Evolutionary conservation across 2,888 invertebrate genomes (phyloP), one percentile per base, ranked within the genome.

Genomic region (Torymus tubicola): DNA sequence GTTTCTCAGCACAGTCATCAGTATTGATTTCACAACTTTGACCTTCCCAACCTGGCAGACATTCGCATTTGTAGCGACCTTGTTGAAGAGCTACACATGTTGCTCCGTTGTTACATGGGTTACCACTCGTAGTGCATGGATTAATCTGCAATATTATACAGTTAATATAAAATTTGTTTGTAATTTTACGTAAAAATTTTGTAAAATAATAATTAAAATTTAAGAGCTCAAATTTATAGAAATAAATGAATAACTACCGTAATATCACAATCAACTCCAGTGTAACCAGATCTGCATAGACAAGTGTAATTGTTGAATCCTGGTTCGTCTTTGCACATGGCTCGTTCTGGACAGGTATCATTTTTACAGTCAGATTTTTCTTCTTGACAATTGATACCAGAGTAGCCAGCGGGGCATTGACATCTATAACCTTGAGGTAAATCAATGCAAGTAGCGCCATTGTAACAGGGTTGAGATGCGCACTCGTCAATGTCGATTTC

Each of bases 11-110:
- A 90, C 98, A 99, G 88, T 99, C 98, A 87, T 99, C 96, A 83
- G 95, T 96, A 88, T 98, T 97, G n/a, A 93, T 93, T 89, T 98
- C 97, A 90, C 99, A 99, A 81, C 96, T 95, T 86, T 97, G 96
- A 81, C 99, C 99, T 90, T 98, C 97, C 99, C 99, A 99, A 60
- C 99, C 99, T 21, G 97, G 96, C 74, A 96, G 92, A 90, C 99
- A 99, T 90, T 98, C 97, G 89, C 99, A 99, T 90, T 96, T 96
- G 91, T 96, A 98, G 85, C 98, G 93, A 13, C 98, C 98, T 92
- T 97, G 97, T 90, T 96, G 96, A 79, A 97, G 93, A 64, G 97
- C 97, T 83, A 96, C 93, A 87, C 98, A 98, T 60, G 95, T 94
- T 4, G 96, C 98, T 4, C 97, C 97, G 88, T 98, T 98, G 69